Conservation (phyloP, 1,140 invertebrate species). For the Teleopsis dalmanni region DNA sequence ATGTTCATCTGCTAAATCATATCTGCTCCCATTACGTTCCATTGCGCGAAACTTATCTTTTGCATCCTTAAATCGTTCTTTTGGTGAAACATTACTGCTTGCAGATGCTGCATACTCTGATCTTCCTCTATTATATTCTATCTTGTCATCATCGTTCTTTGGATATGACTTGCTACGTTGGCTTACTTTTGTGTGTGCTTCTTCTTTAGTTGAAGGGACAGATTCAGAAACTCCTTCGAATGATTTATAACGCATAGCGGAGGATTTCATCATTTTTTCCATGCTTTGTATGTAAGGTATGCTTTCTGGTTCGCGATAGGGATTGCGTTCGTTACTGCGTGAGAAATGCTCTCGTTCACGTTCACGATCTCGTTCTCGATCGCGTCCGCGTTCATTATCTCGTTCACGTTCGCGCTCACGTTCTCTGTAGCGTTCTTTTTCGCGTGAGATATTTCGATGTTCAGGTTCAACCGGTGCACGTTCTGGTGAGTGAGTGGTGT, state of each 20-base stretch:
- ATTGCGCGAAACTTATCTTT: slow-evolving; percentile 74
- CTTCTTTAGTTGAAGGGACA: slow-evolving; percentile 3
- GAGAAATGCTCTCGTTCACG: slow-evolving; percentile 22
- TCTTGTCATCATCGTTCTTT: slow-evolving; percentile 10
- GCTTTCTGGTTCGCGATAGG: slow-evolving; percentile 40
- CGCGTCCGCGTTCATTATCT: not conserved
- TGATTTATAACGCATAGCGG: slow-evolving; percentile 35
- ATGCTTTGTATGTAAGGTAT: slow-evolving; percentile 42
- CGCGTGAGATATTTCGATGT: slow-evolving; percentile 10
- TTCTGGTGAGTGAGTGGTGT: slow-evolving; percentile 13
- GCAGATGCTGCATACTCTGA: slow-evolving; percentile 11
- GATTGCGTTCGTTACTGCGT: slow-evolving; percentile 30
- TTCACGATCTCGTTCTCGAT: slow-evolving; percentile 5
- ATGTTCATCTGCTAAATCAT: slow-evolving; percentile 46
- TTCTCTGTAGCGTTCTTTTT: slow-evolving; percentile 13
- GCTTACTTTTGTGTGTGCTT: slow-evolving; percentile 15
- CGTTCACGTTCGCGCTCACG: slow-evolving; percentile 15
- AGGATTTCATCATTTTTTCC: slow-evolving; percentile 43
- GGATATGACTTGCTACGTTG: slow-evolving; percentile 14
- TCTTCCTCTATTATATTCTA: not conserved
- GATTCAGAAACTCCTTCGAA: slow-evolving; percentile 10
- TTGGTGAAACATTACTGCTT: slow-evolving; percentile 48
- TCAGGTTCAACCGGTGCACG: slow-evolving; percentile 10
- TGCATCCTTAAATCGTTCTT: slow-evolving; percentile 72
- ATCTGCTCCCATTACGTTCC: slow-evolving; percentile 58